These are phyloP conservation scores for Dendrolimus houi DNA, from an alignment of 2,888 invertebrate genomes.

Conservation along the genomic window DNA sequence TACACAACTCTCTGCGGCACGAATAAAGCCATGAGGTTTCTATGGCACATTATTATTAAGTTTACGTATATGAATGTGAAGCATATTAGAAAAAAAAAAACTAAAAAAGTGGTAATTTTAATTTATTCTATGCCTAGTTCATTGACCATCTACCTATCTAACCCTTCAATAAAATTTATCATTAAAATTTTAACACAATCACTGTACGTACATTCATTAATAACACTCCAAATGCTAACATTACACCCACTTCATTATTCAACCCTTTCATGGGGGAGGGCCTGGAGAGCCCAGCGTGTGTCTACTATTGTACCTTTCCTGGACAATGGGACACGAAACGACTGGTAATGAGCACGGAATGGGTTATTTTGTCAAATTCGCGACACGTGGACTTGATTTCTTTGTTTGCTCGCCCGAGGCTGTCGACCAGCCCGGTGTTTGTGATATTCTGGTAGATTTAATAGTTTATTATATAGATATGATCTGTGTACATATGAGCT, in stretches of 20 bases:
- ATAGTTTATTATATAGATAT: background rate
- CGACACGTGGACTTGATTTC: constrained; percentile 30
- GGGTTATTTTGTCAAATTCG: constrained; percentile 23
- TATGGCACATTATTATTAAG: too few relatives aligned
- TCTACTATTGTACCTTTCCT: constrained; percentile 17
- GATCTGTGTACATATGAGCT: too few relatives aligned
- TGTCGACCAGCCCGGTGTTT: constrained; percentile 46
- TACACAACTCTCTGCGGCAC: too few relatives aligned
- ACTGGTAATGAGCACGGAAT: constrained; percentile 44
- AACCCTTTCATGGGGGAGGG: constrained; percentile 35
- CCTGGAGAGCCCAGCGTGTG: constrained; percentile 47
- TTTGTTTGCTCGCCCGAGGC: background rate
- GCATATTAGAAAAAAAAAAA: too few relatives aligned
- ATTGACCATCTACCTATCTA: too few relatives aligned
- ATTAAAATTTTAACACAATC: background rate
- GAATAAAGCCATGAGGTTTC: too few relatives aligned
- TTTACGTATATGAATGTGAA: too few relatives aligned
- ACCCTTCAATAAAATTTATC: background rate
- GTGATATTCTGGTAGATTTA: constrained; percentile 30
- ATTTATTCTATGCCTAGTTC: too few relatives aligned
- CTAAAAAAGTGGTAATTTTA: too few relatives aligned
- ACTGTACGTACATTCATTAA: background rate
- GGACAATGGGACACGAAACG: constrained; percentile 39
- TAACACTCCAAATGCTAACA: background rate
- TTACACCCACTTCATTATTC: constrained; percentile 2